Base-by-base conservation (phyloP, 2,888 invertebrate genomes). In the Cancer borealis region DNA sequence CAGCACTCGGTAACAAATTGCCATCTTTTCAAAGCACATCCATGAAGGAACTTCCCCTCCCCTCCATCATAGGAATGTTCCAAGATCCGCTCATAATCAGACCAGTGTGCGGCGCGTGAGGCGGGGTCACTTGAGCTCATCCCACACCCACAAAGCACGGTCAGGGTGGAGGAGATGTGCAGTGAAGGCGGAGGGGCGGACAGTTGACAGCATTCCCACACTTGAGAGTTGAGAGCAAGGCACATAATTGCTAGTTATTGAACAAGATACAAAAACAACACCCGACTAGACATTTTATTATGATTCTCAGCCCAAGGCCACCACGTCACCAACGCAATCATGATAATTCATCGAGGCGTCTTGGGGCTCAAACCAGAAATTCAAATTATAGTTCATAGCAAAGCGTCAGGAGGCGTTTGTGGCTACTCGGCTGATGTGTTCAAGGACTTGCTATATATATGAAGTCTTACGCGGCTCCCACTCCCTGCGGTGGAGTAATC, bases 301-400 rank as follows among this genome's bases (percentile, higher is more conserved):
- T 39, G 39, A 30, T 84, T 14, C 39, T 14, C 10, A 84, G 84
- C 84, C 84, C 84, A n/a, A 30, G 84, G 84, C 84, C 84, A 39
- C 84, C 14, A 84, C 84, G 17, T 39, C 39, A 84, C 30, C 84
- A 84, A 30, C 8, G 84, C 84, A 84, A 84, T 84, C 84, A 84
- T 39, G 84, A 84, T 84, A 84, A 84, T 84, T 84, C 84, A 39
- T 30, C 84, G 84, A n/a, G 84, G 39, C 84, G 84, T 84, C 84
- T 84, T 39, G 17, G 17, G 84, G 84, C 84, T 39, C 84, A 17
- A 39, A 10, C 3, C 84, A 30, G 84, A 39, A 79, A 84, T 84
- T 84, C 84, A 30, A 84, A 84, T 84, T 39, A 84, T 84, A 14
- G 17, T 84, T 84, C 39, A 14, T 84, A 39, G 26, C 84, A 39